Evolutionary conservation across 2,888 invertebrate species (phyloP), one percentile per base, ranked within the genome.

Genomic region (Timema cristinae): DNA sequence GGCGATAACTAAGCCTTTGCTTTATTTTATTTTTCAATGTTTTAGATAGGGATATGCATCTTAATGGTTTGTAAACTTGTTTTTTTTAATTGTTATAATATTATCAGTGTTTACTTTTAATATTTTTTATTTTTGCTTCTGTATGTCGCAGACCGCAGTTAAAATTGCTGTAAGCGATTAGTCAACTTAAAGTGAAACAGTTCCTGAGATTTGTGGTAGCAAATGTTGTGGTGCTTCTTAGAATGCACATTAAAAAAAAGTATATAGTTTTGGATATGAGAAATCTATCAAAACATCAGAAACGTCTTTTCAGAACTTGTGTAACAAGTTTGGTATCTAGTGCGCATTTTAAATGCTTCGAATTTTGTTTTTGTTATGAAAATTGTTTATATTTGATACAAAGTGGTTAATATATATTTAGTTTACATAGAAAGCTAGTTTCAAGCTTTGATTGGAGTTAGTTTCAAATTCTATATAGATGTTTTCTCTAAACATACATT

Each of bases 181-280:
- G 76, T 76, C 76, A 76, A 75, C 74, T 75, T 76, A 75, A 73
- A 47, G 63, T 47, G 70, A 74, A 66, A 76, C 75, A 76, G 76
- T 76, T 76, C 76, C 76, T 76, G 75, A 75, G 75, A 76, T 75
- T 75, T 76, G 72, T 75, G 72, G 72, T 73, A 75, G 75, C 52
- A 72, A 74, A 72, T 73, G 71, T 73, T 73, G 75, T 75, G 75
- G 74, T 75, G 75, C 75, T 76, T 75, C 75, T 73, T 75, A 72
- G 72, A 75, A 69, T 75, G 73, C 73, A 73, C 74, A 72, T 72
- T 69, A 54, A 66, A 69, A 68, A 71, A 66, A 61, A 72, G 50
- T 67, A 32, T 32, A 32, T 32, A 2, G 32, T 32, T 32, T 32
- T 32, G 32, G 32, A 32, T 32, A 32, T 32, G 32, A 32, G 1